phyloP scores from a whole-genome alignment of 2,888 invertebrate species.

The Galerucella pusilla region DNA sequence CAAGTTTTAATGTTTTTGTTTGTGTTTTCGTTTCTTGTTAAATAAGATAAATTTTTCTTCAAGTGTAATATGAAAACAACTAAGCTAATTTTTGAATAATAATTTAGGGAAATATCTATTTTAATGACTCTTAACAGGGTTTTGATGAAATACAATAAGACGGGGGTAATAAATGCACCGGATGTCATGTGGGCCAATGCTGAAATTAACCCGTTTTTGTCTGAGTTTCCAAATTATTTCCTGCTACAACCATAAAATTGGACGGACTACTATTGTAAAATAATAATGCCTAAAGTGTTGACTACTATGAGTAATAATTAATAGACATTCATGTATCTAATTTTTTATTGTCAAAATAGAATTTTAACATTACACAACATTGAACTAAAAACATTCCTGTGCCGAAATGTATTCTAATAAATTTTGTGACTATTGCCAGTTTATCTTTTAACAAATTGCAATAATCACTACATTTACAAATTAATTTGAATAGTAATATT shows the following conservation, averaged over 20 bases:
- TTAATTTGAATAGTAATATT: no score
- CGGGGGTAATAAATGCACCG: conserved; percentile 2
- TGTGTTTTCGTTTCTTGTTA: not conserved
- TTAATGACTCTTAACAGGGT: not conserved
- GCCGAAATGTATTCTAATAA: not conserved
- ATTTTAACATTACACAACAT: not conserved
- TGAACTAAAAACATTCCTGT: not conserved
- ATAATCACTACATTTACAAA: no score
- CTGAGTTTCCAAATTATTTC: not conserved
- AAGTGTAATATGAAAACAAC: not conserved
- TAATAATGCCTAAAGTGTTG: not conserved
- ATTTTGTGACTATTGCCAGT: no score
- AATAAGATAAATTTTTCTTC: not conserved
- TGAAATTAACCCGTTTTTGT: not conserved
- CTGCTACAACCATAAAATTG: no score
- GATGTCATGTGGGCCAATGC: conserved; percentile 5
- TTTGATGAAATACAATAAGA: not conserved
- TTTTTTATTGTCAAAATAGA: not conserved
- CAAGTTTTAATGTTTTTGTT: conserved; percentile 15
- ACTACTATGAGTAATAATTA: not conserved
- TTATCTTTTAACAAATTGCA: no score
- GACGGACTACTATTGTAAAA: no score
- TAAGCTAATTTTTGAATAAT: no score
- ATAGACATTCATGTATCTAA: not conserved
- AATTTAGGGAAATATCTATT: not conserved